Conservation (phyloP, 1,140 invertebrate genomes). For the Drosophila rufa region DNA sequence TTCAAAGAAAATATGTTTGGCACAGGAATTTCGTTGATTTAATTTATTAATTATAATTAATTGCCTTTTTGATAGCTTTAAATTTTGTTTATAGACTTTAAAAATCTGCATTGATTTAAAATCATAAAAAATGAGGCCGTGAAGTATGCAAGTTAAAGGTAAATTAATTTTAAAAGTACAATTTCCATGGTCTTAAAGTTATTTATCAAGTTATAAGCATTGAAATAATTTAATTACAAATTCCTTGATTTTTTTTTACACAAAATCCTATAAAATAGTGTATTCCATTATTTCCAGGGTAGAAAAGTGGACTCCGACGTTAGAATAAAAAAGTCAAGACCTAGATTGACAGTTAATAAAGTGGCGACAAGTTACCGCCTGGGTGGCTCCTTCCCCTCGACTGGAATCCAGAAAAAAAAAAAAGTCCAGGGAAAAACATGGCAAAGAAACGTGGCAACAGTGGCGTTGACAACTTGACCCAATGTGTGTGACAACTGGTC, state of each 20-base stretch:
- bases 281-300: background rate
- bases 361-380: constrained; percentile 71
- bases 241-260: no score
- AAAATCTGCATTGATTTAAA: background rate
- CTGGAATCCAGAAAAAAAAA: constrained; percentile 8
- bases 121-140: no score
- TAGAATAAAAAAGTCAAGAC: constrained; percentile 28
- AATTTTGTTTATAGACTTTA: background rate
- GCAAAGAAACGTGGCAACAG: constrained; percentile 60
- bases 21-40: background rate
- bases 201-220: no score
- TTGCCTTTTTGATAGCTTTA: background rate
- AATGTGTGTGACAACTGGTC: constrained; percentile 67
- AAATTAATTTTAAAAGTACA: no score
- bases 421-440: background rate
- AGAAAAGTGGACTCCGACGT: background rate
- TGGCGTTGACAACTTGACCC: constrained; percentile 78
- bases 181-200: no score
- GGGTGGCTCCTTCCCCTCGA: constrained; percentile 40
- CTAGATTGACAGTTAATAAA: constrained; percentile 82
- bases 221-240: no score
- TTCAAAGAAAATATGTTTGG: background rate
- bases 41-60: constrained; percentile 22
- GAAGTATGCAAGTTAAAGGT: no score
- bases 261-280: background rate